Conservation (phyloP, 2,113 vertebrate genomes). For the Phalacrocorax aristotelis region DNA sequence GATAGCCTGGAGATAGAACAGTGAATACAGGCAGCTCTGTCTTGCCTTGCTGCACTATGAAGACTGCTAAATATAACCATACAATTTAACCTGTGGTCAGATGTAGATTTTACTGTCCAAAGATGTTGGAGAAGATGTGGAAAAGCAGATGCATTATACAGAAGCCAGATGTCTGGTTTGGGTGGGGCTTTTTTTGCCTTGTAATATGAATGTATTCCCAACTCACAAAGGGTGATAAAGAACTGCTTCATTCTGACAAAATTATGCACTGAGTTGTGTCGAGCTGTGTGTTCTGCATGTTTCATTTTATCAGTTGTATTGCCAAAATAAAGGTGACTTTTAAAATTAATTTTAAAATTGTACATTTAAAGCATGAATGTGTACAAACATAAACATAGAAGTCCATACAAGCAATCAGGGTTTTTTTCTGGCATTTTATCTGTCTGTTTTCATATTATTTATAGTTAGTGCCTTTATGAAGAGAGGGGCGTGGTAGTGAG, state of each 20-base stretch:
- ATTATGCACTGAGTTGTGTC: conserved; percentile 70
- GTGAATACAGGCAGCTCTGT: conserved; percentile 66
- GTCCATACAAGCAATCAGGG: neutral
- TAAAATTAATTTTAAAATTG: conserved; percentile 41
- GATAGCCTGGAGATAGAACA: conserved; percentile 88
- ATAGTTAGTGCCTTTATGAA: conserved; percentile 71
- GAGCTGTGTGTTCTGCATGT: conserved; percentile 63
- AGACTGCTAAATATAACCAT: conserved; percentile 60
- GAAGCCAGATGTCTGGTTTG: conserved; percentile 10
- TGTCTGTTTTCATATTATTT: conserved; percentile 30
- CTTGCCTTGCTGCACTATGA: conserved; percentile 45
- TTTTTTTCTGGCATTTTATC: conserved; percentile 8
- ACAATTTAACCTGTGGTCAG: conserved; percentile 44
- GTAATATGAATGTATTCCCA: conserved; percentile 66
- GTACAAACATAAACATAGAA: conserved; percentile 22
- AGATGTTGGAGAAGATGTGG: conserved; percentile 50
- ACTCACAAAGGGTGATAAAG: conserved; percentile 8
- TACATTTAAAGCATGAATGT: conserved; percentile 68
- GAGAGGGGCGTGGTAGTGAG: conserved; percentile 49
- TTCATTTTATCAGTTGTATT: conserved; percentile 59
- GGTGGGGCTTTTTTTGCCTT: neutral
- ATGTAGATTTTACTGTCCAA: conserved; percentile 60
- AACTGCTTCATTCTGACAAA: conserved; percentile 63
- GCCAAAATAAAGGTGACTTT: conserved; percentile 60
- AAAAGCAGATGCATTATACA: conserved; percentile 22